Percentiles rank a stretch among this genome's conserved stretches.
phyloP scores from a whole-genome alignment of 2,113 vertebrate genomes.

The Rhinolophus sinicus region DNA sequence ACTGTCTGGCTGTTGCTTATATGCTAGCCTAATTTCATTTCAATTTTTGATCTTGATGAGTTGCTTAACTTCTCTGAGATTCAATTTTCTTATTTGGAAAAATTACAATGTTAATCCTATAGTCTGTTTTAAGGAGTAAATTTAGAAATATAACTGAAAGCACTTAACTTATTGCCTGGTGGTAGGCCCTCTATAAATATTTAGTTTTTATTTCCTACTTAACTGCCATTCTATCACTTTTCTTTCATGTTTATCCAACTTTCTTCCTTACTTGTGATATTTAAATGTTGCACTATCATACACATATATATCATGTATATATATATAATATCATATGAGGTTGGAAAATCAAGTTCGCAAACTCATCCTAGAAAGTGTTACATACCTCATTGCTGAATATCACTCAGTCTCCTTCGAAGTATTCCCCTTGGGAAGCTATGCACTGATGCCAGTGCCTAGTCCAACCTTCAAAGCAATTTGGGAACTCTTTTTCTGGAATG shows the following conservation, averaged over 20 bases:
- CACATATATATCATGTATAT: background rate
- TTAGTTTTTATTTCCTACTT: background rate
- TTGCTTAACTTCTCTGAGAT: background rate
- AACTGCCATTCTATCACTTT: background rate
- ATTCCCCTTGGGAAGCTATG: no score
- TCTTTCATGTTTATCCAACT: background rate
- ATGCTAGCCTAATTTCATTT: background rate
- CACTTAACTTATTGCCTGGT: background rate
- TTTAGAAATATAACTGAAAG: background rate
- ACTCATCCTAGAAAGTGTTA: no score
- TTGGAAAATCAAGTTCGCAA: no score
- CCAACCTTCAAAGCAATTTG: no score
- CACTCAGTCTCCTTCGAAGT: no score
- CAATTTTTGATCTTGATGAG: background rate
- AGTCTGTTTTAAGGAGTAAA: background rate
- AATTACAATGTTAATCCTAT: background rate
- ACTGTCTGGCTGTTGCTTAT: background rate
- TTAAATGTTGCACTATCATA: background rate
- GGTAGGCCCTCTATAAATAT: background rate
- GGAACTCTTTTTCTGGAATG: no score
- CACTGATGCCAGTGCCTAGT: no score
- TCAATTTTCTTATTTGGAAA: background rate
- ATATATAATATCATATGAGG: no score
- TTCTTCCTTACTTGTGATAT: background rate
- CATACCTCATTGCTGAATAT: no score